Conservation (phyloP, 2,797 vertebrate species). For the Poliocrania exsul region DNA sequence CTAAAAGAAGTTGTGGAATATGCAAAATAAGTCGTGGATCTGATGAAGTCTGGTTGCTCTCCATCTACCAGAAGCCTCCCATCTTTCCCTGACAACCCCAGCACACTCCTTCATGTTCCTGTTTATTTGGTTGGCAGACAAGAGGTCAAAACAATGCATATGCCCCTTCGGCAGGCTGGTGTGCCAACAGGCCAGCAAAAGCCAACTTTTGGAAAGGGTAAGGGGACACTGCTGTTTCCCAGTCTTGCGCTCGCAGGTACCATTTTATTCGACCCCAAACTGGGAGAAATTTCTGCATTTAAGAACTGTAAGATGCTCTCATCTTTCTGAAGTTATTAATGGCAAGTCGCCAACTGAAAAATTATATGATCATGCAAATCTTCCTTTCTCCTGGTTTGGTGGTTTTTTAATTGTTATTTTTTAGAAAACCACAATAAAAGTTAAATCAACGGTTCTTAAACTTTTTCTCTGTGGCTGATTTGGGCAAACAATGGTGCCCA, state of each 20-base stretch:
- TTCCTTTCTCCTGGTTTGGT: not conserved
- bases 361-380: not conserved
- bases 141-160: not conserved
- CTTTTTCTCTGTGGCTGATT: not conserved
- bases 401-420: not conserved
- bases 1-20: not conserved
- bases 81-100: not conserved
- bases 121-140: not conserved
- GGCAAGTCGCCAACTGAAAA: not conserved
- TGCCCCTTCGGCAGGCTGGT: rapidly evolving
- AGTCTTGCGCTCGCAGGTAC: not conserved
- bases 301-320: not conserved
- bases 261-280: not conserved
- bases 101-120: not conserved
- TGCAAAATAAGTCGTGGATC: rapidly evolving
- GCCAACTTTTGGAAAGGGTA: not conserved
- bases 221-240: not conserved
- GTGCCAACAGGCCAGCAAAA: not conserved
- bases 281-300: not conserved
- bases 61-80: not conserved
- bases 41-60: not conserved
- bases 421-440: not conserved
- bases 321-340: not conserved
- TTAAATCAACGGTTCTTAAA: slow-evolving; percentile 16
- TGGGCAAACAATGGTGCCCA: slow-evolving; percentile 20